phyloP scores from a whole-genome alignment of 2,113 vertebrate species.

The Beaufortia kweichowensis region DNA sequence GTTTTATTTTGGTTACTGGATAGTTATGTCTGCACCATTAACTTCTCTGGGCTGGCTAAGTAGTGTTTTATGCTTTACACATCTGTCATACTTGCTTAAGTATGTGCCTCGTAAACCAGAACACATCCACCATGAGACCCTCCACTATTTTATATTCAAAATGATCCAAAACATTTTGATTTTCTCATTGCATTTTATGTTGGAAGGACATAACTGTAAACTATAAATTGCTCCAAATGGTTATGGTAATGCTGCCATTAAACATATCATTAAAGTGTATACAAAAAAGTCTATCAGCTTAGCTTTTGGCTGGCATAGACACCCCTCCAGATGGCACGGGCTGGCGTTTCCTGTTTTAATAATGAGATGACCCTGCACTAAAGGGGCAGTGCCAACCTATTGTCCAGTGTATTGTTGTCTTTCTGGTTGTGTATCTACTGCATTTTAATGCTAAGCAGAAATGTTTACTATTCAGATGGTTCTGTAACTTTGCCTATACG shows the following conservation, averaged over 20 bases:
- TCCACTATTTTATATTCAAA: not conserved
- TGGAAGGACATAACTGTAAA: not conserved
- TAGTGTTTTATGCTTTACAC: slow-evolving; percentile 30
- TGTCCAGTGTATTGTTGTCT: slow-evolving; percentile 13
- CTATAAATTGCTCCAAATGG: slow-evolving; percentile 39
- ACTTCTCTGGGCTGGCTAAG: slow-evolving; percentile 42
- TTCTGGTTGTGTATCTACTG: slow-evolving; percentile 43
- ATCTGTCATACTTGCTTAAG: slow-evolving; percentile 46
- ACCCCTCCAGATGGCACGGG: slow-evolving; percentile 47
- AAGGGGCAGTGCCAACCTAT: slow-evolving; percentile 9
- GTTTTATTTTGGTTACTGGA: slow-evolving; percentile 26
- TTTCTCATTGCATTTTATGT: slow-evolving; percentile 33
- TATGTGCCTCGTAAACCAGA: slow-evolving; percentile 6
- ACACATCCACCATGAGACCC: not conserved
- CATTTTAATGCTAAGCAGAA: slow-evolving; percentile 60
- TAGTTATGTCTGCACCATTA: slow-evolving; percentile 42
- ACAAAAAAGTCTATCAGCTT: slow-evolving; percentile 36
- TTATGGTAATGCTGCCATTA: slow-evolving; percentile 50
- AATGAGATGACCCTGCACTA: slow-evolving; percentile 4
- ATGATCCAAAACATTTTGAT: slow-evolving; percentile 11
- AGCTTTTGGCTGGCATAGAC: slow-evolving; percentile 39
- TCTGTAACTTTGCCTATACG: slow-evolving; percentile 47
- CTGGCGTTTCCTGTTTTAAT: slow-evolving; percentile 11
- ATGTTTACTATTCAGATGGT: slow-evolving; percentile 66
- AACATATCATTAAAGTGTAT: slow-evolving; percentile 50